phyloP scores from a whole-genome alignment of 2,888 invertebrate genomes.

The Drosophila planitibia region DNA sequence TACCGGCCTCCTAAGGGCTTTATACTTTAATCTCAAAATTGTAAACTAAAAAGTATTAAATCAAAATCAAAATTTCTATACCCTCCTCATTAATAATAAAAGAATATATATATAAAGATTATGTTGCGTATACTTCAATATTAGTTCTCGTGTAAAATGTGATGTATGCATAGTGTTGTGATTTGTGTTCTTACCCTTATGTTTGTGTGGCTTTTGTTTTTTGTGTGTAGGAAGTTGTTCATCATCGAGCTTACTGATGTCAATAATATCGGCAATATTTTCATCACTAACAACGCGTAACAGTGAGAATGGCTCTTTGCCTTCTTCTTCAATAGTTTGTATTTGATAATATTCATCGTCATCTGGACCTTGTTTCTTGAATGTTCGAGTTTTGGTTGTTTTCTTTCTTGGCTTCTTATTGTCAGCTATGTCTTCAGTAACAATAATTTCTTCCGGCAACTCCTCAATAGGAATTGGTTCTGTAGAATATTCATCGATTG shows the following conservation, averaged over 20 bases:
- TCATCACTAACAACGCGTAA: constrained; percentile 85
- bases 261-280: constrained; percentile 82
- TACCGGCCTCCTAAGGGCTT: background rate
- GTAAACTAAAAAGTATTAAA: background rate
- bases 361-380: constrained; percentile 84
- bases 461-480: constrained; percentile 81
- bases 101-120: background rate
- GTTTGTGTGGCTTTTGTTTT: constrained; percentile 81
- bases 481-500: constrained; percentile 74
- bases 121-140: constrained; percentile 55
- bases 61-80: background rate
- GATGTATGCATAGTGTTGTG: constrained; percentile 65
- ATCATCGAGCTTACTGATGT: constrained; percentile 83
- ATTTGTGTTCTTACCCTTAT: constrained; percentile 83
- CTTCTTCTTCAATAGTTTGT: constrained; percentile 86
- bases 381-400: constrained; percentile 85
- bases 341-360: constrained; percentile 85
- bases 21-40: background rate
- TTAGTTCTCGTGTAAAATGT: constrained; percentile 48
- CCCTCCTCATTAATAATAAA: background rate
- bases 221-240: constrained; percentile 75
- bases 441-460: constrained; percentile 81
- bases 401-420: constrained; percentile 83
- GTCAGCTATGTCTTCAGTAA: constrained; percentile 80
- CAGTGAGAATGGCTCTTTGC: constrained; percentile 85